Evolutionary conservation across 2,113 vertebrate genomes (phyloP).

Genomic region (Phalacrocorax pelagicus): DNA sequence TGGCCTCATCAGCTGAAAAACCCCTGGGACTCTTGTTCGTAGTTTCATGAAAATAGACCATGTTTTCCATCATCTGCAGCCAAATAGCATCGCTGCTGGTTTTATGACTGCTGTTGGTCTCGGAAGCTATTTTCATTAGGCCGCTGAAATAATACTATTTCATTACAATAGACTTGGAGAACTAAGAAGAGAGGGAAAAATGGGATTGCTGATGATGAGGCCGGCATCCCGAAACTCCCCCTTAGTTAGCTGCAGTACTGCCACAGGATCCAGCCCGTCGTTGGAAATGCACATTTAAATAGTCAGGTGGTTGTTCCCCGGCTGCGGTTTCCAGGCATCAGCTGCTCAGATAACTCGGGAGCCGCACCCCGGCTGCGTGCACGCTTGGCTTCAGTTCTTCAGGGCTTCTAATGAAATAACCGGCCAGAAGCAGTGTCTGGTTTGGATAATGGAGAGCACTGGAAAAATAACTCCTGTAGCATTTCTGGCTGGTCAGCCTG

Average conservation of each 20-base stretch:
- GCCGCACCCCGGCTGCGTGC: background rate
- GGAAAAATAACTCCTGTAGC: background rate
- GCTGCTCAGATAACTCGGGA: background rate
- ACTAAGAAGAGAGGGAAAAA: too few species aligned
- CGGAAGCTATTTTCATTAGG: background rate
- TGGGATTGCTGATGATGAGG: fast-evolving
- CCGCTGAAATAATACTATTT: background rate
- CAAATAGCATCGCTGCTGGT: background rate
- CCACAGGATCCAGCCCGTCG: background rate
- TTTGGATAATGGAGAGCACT: background rate
- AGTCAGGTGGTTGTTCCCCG: background rate
- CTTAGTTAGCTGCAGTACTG: background rate
- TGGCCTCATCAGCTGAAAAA: background rate
- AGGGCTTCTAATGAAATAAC: background rate
- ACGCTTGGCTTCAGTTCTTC: fast-evolving
- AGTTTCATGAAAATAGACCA: background rate
- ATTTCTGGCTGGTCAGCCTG: background rate
- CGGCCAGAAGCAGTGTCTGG: background rate
- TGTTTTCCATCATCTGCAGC: background rate
- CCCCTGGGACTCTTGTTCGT: background rate
- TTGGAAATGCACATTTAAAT: background rate
- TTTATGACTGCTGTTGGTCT: background rate
- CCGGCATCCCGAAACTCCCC: background rate
- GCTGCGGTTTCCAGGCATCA: background rate
- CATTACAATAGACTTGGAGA: background rate